Base-by-base conservation (phyloP, 2,888 invertebrate genomes). In the Villa cingulata region DNA sequence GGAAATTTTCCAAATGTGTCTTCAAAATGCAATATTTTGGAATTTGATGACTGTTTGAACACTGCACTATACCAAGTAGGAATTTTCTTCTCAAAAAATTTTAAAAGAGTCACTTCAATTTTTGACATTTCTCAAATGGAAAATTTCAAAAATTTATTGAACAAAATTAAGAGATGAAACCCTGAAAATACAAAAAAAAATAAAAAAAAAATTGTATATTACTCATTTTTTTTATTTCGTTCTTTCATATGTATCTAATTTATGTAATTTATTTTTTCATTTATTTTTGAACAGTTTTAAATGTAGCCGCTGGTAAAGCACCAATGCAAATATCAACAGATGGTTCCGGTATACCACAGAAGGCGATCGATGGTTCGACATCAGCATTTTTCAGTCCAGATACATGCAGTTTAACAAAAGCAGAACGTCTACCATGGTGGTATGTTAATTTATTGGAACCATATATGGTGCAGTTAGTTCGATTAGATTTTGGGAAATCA, bases 371-470 rank as follows among this genome's bases (percentile, higher is more conserved):
- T 62, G 91, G 91, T 41, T 89, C 89, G 64, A 89, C 91, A 9
- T 81, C 87, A 17, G 80, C 83, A 36, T 77, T 80, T 62, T 91
- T 83, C 72, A 86, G 75, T 59, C 68, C 81, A 2, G 86, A 87
- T 55, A 91, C 91, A 3, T 92, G 92, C 68, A 88, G 90, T 0
- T 75, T 90, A 43, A 90, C 90, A 1, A 83, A 83, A 66, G 65
- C 81, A 0, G 91, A 91, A 66, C 72, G 80, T n/a, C 77, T 81
- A 27, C 90, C 91, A 3, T 91, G 91, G 91, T 92, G 91, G 90
- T 92, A 92, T 70, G 91, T 92, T 58, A 92, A 92, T 70, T 76
- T 92, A 1, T 73, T 92, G 52, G 92, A 92, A 63, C 91, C 92
- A 0, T 92, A 92, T 67, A 91, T 92, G 89, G 90, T 92, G 51